Evolutionary conservation across 2,113 vertebrate genomes (phyloP).

Genomic region (Gopherus evgoodei): DNA sequence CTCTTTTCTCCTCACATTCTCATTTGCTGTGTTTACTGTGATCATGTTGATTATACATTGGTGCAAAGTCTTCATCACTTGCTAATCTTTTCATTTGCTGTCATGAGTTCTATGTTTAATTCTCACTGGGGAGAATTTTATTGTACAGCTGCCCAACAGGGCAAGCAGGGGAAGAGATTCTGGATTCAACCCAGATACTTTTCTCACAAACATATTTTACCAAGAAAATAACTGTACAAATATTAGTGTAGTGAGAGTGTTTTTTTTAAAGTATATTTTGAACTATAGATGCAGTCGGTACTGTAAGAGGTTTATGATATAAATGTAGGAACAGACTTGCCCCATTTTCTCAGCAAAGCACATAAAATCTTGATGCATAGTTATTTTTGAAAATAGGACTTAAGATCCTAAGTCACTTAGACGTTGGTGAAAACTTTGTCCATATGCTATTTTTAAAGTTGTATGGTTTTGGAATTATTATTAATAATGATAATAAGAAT

Average conservation of each 20-base stretch:
- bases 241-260: not conserved
- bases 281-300: not conserved
- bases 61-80: not conserved
- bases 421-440: conserved; percentile 5
- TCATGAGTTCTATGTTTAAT: not conserved
- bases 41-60: not conserved
- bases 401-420: not conserved
- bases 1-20: not conserved
- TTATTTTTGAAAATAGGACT: not conserved
- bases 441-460: too few relatives aligned
- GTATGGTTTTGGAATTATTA: too few relatives aligned
- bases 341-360: not conserved
- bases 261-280: not conserved
- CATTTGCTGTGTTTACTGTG: not conserved
- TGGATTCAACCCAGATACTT: not conserved
- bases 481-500: too few relatives aligned
- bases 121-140: not conserved
- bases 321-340: not conserved
- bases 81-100: not conserved
- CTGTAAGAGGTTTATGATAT: not conserved
- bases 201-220: rapidly evolving
- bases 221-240: not conserved
- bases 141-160: not conserved
- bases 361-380: too few relatives aligned
- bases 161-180: not conserved